Evolutionary conservation across 2,888 invertebrate genomes (phyloP), one percentile per base, ranked within the genome.

Genomic region (Hymenopus coronatus): DNA sequence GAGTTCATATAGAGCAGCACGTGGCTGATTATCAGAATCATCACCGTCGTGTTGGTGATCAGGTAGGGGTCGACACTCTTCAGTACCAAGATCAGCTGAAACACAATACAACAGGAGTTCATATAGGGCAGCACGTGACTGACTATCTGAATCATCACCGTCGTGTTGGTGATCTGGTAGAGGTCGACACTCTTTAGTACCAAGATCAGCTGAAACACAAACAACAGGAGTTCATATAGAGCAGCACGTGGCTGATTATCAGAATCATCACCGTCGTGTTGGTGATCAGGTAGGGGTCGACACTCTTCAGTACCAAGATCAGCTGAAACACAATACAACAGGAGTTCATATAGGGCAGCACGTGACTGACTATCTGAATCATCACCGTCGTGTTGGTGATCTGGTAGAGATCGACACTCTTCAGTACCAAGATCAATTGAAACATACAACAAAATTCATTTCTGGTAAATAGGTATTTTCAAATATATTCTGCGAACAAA

Each of bases 1-100:
- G 97, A 97, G 94, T 98, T 99, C 94, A 97, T 97, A 94, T 99
- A 99, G 28, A 98, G 98, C 90, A 97, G 93, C 28, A 97, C 97
- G 92, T 97, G 97, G 0, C 96, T 95, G 88, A 96, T 95, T 90
- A 97, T 97, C 94, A 97, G 97, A 30, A 96, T 94, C 90, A 96
- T 96, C 92, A 97, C 96, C 88, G 96, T 95, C 91, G 95, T 94
- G 46, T 93, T 92, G 0, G 96, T 96, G 91, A 96, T 95, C 91
- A 96, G 95, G 94, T 97, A 97, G 85, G 94, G 93, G 90, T 96
- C 95, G 91, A 97, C 93, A 27, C 97, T 96, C 93, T 97, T 97
- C 91, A 97, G 94, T 89, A 97, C 95, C 91, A 97, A 94, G 90
- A 97, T 97, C 90, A 98, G 95, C 96, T 98, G 96, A 14, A 95